phyloP scores from a whole-genome alignment of 2,113 vertebrate species.

The Elachura formosa region DNA sequence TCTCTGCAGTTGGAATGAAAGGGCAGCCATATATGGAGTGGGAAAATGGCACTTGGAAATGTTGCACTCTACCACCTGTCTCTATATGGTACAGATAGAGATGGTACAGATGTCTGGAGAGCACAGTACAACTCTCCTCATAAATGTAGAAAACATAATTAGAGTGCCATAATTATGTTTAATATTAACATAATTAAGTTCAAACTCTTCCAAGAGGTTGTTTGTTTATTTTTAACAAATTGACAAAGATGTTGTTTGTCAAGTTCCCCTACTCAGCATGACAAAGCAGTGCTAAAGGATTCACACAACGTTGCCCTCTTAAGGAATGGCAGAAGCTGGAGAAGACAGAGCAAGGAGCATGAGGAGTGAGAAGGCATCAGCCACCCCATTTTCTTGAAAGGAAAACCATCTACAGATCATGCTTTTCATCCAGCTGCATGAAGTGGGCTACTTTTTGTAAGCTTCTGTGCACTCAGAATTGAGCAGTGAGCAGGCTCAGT shows the following conservation, averaged over 20 bases:
- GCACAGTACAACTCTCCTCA: neutral
- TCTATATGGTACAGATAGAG: neutral
- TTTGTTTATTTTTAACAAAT: neutral
- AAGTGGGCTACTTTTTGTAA: neutral
- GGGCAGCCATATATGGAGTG: neutral
- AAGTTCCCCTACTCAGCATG: neutral
- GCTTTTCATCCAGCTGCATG: neutral
- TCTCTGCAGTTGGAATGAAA: neutral
- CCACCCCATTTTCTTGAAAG: neutral
- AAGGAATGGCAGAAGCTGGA: neutral
- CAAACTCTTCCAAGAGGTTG: neutral
- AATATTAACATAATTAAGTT: conserved; percentile 13
- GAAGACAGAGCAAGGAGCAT: neutral
- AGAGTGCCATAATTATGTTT: neutral
- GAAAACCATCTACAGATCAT: neutral
- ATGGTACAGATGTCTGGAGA: neutral
- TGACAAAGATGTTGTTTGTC: neutral
- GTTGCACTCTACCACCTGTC: neutral
- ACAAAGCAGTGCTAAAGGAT: neutral
- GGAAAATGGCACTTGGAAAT: neutral
- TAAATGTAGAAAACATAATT: neutral
- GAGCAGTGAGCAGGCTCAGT: neutral
- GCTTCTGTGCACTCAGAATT: accelerated
- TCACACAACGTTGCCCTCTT: neutral
- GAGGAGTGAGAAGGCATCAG: neutral